phyloP scores from a whole-genome alignment of 2,797 vertebrate genomes.

The Ambastaia sidthimunki region DNA sequence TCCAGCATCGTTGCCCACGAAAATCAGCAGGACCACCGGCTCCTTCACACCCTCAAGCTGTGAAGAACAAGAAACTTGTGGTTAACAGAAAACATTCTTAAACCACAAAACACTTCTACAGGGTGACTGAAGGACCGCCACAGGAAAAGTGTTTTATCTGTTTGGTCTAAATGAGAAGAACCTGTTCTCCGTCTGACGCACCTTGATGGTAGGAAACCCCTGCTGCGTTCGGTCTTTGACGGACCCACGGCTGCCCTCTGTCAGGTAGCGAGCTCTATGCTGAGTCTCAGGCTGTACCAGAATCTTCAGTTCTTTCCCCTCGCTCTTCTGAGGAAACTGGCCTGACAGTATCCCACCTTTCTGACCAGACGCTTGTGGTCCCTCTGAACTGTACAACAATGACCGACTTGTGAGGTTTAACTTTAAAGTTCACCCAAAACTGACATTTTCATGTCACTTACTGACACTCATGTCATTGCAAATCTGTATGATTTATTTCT shows the following conservation, averaged over 20 bases:
- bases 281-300: conserved; percentile 95
- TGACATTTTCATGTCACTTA: too few relatives aligned
- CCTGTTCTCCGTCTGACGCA: conserved; percentile 61
- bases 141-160: not conserved
- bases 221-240: conserved; percentile 98
- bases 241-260: conserved; percentile 96
- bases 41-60: conserved; percentile 97
- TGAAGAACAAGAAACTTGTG: conserved; percentile 16
- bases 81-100: conserved; percentile 25
- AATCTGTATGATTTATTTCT: too few relatives aligned
- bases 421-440: too few relatives aligned
- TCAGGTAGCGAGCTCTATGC: conserved; percentile 95
- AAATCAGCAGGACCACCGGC: conserved; percentile 91
- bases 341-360: conserved; percentile 88
- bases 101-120: not conserved
- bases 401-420: too few relatives aligned
- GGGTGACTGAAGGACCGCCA: too few relatives aligned
- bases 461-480: too few relatives aligned
- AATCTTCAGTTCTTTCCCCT: conserved; percentile 97
- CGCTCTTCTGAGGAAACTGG: conserved; percentile 91
- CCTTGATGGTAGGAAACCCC: conserved; percentile 96
- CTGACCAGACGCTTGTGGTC: conserved; percentile 68
- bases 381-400: conserved; percentile 74
- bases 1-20: conserved; percentile 95
- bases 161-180: not conserved